These are phyloP conservation scores for Fregetta grallaria DNA, from an alignment of 2,113 vertebrate species.

Conservation along the genomic window DNA sequence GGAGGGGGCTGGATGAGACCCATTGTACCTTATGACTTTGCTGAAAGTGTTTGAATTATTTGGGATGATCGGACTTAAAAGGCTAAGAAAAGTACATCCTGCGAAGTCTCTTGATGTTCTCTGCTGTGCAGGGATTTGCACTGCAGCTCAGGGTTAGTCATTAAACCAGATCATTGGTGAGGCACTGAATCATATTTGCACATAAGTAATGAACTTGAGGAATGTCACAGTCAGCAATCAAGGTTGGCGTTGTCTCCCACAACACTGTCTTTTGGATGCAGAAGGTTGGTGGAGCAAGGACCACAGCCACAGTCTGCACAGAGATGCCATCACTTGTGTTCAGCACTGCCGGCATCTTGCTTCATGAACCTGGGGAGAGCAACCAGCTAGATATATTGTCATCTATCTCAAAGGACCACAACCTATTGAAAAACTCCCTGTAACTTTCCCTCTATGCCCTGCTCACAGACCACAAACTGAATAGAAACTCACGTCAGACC, in stretches of 20 bases:
- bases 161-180: neutral
- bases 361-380: neutral
- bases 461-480: neutral
- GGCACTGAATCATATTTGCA: neutral
- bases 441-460: neutral
- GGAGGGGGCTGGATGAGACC: neutral
- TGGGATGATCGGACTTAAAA: neutral
- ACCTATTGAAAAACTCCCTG: neutral
- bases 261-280: neutral
- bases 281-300: neutral
- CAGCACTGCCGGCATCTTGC: neutral
- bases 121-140: neutral
- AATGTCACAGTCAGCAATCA: neutral
- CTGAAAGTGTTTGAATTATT: neutral
- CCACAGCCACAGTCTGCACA: neutral
- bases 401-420: neutral
- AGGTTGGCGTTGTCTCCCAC: neutral
- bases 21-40: neutral
- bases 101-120: neutral
- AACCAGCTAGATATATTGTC: neutral
- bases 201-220: neutral
- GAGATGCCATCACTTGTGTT: neutral
- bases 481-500: neutral
- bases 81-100: neutral
- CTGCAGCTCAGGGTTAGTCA: neutral